Conservation (phyloP, 2,797 vertebrate species). For the Manis javanica region DNA sequence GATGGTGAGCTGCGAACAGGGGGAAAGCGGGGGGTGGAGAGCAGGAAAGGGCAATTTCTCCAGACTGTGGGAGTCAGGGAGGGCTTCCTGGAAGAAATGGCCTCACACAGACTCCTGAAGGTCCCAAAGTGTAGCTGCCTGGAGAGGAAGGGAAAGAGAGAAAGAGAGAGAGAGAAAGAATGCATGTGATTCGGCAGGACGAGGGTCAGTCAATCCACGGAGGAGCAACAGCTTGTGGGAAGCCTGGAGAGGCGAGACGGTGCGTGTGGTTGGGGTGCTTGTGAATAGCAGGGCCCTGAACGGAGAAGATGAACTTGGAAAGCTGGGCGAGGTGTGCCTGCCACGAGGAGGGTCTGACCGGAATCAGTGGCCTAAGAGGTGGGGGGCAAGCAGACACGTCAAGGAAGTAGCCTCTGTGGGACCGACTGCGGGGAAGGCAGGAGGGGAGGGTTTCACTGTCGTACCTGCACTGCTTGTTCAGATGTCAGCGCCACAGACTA, state of each 20-base stretch:
- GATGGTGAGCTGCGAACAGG: fast-evolving
- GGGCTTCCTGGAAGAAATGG: not conserved
- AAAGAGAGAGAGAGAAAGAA: no score
- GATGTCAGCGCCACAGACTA: fast-evolving
- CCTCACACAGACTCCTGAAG: no score
- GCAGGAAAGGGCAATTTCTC: not conserved
- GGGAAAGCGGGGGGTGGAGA: no score
- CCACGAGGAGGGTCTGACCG: fast-evolving
- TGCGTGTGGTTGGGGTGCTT: fast-evolving
- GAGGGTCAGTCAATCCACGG: not conserved
- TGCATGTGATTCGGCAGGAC: no score
- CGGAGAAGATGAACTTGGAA: no score
- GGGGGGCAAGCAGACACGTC: no score
- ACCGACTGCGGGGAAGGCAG: fast-evolving
- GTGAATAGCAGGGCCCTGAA: no score
- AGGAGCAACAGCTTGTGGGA: not conserved
- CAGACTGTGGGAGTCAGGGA: not conserved
- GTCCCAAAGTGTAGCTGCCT: not conserved
- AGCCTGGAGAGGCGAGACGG: not conserved
- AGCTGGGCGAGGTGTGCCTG: fast-evolving
- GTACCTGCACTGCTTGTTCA: fast-evolving
- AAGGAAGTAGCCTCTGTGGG: not conserved
- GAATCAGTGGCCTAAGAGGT: not conserved
- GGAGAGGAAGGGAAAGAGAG: not conserved
- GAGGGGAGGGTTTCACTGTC: fast-evolving